phyloP scores from a whole-genome alignment of 2,113 vertebrate species.

The Megaceryle maxima region DNA sequence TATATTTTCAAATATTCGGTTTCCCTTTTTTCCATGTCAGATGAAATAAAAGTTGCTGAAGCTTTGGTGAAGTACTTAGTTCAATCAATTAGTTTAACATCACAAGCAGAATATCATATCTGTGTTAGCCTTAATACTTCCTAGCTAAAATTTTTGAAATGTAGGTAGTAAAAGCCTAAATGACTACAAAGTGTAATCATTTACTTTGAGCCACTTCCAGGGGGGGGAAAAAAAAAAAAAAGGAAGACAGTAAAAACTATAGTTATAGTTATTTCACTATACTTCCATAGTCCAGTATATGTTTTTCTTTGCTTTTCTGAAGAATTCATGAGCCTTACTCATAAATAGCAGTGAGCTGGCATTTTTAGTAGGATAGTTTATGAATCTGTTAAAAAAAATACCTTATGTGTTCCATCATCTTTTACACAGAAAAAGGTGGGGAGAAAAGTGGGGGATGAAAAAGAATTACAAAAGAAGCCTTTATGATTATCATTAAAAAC shows the following conservation, averaged over 20 bases:
- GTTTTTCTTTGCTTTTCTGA: neutral
- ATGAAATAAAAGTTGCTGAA: neutral
- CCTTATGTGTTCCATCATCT: neutral
- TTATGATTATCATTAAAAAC: neutral
- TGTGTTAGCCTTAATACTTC: neutral
- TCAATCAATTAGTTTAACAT: neutral
- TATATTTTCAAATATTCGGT: neutral
- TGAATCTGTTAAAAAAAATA: neutral
- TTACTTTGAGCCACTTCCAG: neutral
- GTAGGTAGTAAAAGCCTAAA: neutral
- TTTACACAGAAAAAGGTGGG: neutral
- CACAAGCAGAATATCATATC: neutral
- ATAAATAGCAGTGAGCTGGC: neutral
- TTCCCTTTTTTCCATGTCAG: neutral
- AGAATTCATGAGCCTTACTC: neutral
- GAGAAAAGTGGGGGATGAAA: neutral
- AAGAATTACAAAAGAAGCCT: neutral
- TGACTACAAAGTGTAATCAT: neutral
- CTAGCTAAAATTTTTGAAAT: neutral
- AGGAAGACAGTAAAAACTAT: neutral
- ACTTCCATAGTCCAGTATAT: neutral
- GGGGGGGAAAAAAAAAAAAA: accelerated
- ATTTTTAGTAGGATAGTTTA: neutral
- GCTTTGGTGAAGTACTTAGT: neutral
- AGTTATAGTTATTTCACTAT: neutral